Conservation (phyloP, 2,797 vertebrate genomes). For the Crypturellus tataupa region DNA sequence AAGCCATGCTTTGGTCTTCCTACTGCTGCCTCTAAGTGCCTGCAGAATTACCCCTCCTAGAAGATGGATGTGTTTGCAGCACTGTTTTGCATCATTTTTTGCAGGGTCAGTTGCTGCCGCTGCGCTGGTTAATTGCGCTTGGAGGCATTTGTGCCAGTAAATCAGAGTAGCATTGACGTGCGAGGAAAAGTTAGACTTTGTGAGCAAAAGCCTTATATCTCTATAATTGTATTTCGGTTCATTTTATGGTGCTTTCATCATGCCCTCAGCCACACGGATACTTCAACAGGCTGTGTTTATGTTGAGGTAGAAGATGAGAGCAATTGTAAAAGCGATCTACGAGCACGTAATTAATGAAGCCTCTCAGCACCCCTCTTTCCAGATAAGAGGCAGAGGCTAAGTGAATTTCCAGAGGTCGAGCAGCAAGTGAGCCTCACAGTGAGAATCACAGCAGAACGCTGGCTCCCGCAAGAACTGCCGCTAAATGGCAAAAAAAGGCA, state of each 20-base stretch:
- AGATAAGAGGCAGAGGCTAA: conserved; percentile 19
- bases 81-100: background rate
- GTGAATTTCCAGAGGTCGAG: conserved; percentile 36
- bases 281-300: background rate
- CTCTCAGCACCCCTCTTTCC: conserved; percentile 1
- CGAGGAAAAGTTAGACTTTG: background rate
- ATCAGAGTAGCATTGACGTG: background rate
- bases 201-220: background rate
- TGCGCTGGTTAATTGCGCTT: background rate
- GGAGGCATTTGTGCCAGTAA: background rate
- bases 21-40: background rate
- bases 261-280: background rate
- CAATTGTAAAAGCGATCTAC: conserved; percentile 30
- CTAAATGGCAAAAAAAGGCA: background rate
- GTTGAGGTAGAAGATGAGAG: background rate
- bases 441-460: background rate
- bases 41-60: background rate
- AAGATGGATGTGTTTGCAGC: background rate
- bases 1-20: background rate
- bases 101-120: background rate
- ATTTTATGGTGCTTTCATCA: background rate
- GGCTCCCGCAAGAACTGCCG: background rate
- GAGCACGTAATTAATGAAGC: conserved; percentile 40
- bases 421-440: background rate
- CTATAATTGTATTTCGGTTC: background rate